These are phyloP conservation scores for Philaenus spumarius DNA, from an alignment of 1,140 invertebrate species.

Conservation along the genomic window DNA sequence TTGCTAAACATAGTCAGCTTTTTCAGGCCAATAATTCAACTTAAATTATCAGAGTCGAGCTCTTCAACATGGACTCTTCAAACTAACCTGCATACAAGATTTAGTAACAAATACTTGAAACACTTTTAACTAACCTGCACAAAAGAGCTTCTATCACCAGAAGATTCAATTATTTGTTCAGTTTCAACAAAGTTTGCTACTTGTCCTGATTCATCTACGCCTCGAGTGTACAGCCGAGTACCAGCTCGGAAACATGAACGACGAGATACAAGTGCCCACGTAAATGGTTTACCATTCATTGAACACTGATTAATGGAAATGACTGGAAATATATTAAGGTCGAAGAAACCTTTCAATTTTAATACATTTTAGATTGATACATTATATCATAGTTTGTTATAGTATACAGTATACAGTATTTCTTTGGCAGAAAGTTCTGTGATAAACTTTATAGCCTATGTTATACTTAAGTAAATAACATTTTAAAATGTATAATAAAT, in stretches of 20 bases:
- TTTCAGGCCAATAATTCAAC: too few species aligned
- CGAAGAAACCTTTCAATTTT: constrained; percentile 33
- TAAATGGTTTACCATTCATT: constrained; percentile 74
- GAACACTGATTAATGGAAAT: constrained; percentile 71
- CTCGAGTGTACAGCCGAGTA: constrained; percentile 50
- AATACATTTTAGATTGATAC: constrained; percentile 14
- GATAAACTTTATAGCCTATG: too few species aligned
- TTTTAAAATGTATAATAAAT: too few species aligned
- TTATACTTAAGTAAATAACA: too few species aligned
- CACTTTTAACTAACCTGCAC: constrained; percentile 79
- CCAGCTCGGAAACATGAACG: constrained; percentile 76
- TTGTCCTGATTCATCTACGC: constrained; percentile 65
- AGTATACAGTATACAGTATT: too few species aligned
- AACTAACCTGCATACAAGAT: too few species aligned
- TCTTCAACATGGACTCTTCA: too few species aligned
- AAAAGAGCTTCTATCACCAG: constrained; percentile 74
- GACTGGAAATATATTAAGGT: constrained; percentile 46
- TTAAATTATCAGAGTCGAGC: too few species aligned
- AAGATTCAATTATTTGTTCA: constrained; percentile 71
- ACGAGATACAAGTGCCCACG: constrained; percentile 83
- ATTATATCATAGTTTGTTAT: too few species aligned
- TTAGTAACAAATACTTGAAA: too few species aligned
- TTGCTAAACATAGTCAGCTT: too few species aligned
- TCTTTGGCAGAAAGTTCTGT: too few species aligned
- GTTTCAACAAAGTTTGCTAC: constrained; percentile 99